Base-by-base conservation (phyloP, 2,797 vertebrate species). In the Helostoma temminkii region DNA sequence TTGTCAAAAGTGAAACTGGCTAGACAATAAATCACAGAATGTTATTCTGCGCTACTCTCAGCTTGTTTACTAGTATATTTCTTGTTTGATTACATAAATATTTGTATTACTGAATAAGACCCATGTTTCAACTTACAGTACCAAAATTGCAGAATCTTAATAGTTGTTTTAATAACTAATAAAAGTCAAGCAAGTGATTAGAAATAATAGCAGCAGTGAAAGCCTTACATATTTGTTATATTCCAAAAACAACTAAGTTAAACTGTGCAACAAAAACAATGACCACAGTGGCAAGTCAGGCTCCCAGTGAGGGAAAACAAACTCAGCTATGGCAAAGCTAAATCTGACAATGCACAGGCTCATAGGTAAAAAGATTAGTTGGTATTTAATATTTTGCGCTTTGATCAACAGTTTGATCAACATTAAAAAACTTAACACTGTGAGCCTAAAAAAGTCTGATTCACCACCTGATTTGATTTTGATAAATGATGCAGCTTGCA, bases 211-310 rank as follows among this genome's bases (percentile, higher is more conserved):
- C 50, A 41, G 45, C 4, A 15, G 39, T 25, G 43, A 58, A 10
- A 64, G 41, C 41, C 16, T 19, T n/a, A 48, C 9, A 48, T 26
- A 28, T 36, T 42, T 59, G 56, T 34, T 76, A 63, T 72, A 70
- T 24, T 64, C 61, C 16, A 54, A 21, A 52, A 76, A 69, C 32
- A n/a, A n/a, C n/a, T n/a, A 3, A 24, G 48, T 45, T 43, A 73
- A 79, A 76, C 77, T 82, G 41, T 36, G 48, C 46, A 66, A 48
- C 50, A 79, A 21, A 67, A 84, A 78, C 60, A 74, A 75, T n/a
- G 19, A 75, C 67, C 71, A 41, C 45, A 60, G 72, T 25, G 60
- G 45, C 53, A 71, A 21, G 45, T 37, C 4, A 16, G 52, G 71
- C 52, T 42, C 59, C 21, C 25, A 0, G 10, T 21, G 42, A 46